phyloP scores from a whole-genome alignment of 2,888 invertebrate species.

The Beris morrisii region DNA sequence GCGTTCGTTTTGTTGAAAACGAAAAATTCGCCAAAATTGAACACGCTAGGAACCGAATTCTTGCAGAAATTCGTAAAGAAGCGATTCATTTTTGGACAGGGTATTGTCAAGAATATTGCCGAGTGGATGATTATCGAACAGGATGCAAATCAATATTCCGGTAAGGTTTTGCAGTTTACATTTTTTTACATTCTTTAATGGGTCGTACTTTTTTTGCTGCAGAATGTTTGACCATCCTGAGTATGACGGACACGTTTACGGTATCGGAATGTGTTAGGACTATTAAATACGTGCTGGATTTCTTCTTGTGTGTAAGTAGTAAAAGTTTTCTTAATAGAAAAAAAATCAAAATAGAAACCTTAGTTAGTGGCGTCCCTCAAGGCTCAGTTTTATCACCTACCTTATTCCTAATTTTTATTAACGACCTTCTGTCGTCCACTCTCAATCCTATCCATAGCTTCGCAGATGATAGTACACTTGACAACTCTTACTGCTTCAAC shows the following conservation, averaged over 20 bases:
- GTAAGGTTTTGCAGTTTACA: slow-evolving; percentile 47
- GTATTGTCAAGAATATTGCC: slow-evolving; percentile 61
- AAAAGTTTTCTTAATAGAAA: not conserved
- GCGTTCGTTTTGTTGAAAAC: slow-evolving; percentile 57
- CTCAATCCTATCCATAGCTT: too few species aligned
- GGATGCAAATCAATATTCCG: slow-evolving; percentile 62
- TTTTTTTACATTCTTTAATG: too few species aligned
- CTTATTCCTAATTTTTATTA: too few species aligned
- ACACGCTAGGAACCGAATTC: slow-evolving; percentile 60
- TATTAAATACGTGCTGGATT: slow-evolving; percentile 52
- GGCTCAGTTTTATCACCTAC: too few species aligned
- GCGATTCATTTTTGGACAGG: slow-evolving; percentile 59
- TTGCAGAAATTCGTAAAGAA: slow-evolving; percentile 63
- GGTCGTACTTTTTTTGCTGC: slow-evolving; percentile 2
- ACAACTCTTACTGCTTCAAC: too few species aligned
- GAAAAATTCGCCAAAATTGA: slow-evolving; percentile 51
- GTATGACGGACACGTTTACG: slow-evolving; percentile 53
- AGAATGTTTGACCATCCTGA: slow-evolving; percentile 53
- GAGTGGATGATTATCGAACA: slow-evolving; percentile 62
- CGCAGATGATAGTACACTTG: too few species aligned
- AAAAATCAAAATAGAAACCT: too few species aligned
- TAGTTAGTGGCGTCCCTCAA: too few species aligned
- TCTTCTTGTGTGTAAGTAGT: slow-evolving; percentile 49
- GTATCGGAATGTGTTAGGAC: slow-evolving; percentile 52
- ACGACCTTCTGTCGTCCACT: too few species aligned